Percentiles rank a stretch among this genome's conserved stretches.
Evolutionary conservation across 2,113 vertebrate species (phyloP).

Genomic region (Pardalotus punctatus): DNA sequence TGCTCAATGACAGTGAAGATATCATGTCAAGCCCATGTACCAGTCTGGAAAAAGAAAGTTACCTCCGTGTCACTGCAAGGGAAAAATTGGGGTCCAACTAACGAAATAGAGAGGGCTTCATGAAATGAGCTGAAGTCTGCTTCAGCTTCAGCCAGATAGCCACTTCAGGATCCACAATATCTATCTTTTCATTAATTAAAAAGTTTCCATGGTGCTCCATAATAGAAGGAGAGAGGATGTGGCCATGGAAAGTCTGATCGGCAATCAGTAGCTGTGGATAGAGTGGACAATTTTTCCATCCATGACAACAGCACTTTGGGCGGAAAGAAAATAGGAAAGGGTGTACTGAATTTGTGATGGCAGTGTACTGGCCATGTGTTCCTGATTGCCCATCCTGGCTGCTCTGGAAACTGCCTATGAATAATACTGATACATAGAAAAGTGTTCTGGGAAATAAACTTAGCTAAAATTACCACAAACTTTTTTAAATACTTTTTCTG

Average conservation of each 20-base stretch:
- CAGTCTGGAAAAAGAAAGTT: not conserved
- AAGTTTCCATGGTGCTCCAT: not conserved
- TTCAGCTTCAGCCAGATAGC: not conserved
- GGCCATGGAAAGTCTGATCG: not conserved
- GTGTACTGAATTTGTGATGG: not conserved
- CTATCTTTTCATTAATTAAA: not conserved
- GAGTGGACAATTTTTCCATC: not conserved
- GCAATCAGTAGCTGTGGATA: not conserved
- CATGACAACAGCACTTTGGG: not conserved
- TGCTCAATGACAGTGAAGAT: not conserved
- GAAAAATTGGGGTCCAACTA: not conserved
- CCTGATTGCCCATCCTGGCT: not conserved
- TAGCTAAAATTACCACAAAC: not conserved
- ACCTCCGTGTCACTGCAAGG: not conserved
- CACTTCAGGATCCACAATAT: not conserved
- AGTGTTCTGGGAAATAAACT: not conserved
- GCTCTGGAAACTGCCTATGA: not conserved
- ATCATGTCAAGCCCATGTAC: not conserved
- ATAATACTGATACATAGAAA: not conserved
- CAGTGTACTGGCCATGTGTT: not conserved
- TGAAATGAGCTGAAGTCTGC: not conserved
- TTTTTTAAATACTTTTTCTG: not conserved
- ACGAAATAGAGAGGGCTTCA: not conserved
- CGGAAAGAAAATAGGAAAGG: not conserved
- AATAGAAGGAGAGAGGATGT: not conserved